Evolutionary conservation across 1,140 invertebrate species (phyloP).

Genomic region (Andrena cerasifolii): DNA sequence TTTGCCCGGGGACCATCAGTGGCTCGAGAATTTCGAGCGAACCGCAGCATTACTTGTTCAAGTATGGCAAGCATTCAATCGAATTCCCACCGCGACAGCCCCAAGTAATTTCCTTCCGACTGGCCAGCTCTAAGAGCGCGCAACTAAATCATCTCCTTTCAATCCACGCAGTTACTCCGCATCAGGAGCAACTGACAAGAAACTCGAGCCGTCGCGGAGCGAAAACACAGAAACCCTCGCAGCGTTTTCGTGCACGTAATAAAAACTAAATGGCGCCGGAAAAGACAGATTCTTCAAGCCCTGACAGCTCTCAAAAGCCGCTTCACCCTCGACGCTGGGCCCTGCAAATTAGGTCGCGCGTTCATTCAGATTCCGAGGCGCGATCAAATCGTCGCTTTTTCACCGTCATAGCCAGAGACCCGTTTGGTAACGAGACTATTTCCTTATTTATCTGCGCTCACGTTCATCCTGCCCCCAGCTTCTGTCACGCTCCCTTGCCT

Average conservation of each 20-base stretch:
- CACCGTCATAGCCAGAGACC: not conserved
- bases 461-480: constrained; percentile 1
- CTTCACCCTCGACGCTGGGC: not conserved
- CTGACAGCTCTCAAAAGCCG: not conserved
- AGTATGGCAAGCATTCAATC: too few relatives aligned
- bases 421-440: constrained; percentile 1
- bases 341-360: constrained; percentile 22
- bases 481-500: not conserved
- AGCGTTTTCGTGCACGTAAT: too few relatives aligned
- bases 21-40: not conserved
- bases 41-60: too few relatives aligned
- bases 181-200: too few relatives aligned
- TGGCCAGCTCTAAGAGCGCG: too few relatives aligned
- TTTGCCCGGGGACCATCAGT: not conserved
- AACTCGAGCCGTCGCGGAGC: too few relatives aligned
- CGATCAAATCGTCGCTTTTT: constrained; percentile 30
- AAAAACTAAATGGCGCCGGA: too few relatives aligned
- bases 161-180: too few relatives aligned
- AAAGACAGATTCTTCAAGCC: constrained; percentile 37
- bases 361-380: constrained; percentile 20
- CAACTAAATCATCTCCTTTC: too few relatives aligned
- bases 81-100: too few relatives aligned
- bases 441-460: constrained; percentile 16
- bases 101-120: too few relatives aligned
- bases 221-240: too few relatives aligned